Conservation (phyloP, 2,113 vertebrate genomes). For the Myodes glareolus region DNA sequence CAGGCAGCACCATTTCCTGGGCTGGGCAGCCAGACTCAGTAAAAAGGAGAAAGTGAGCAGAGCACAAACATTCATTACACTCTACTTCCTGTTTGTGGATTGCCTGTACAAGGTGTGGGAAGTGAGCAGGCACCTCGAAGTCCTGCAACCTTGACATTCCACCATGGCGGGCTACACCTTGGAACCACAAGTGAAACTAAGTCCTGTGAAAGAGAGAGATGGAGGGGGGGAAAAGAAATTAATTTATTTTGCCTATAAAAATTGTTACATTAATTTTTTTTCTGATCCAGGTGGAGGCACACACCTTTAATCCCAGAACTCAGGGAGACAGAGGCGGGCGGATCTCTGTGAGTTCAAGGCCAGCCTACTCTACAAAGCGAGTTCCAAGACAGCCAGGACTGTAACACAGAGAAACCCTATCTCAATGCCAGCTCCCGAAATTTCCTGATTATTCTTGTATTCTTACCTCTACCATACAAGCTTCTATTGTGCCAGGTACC, state of each 20-base stretch:
- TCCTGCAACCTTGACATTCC: not conserved
- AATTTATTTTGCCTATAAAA: conserved; percentile 54
- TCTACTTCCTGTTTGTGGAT: not conserved
- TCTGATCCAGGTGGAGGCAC: not conserved
- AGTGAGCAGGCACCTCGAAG: not conserved
- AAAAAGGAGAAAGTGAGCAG: not conserved
- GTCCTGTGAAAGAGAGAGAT: not conserved
- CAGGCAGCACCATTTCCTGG: not conserved
- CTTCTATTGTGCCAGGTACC: not conserved
- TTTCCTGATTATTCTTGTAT: not conserved
- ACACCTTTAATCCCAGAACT: not conserved
- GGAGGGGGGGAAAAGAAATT: not conserved
- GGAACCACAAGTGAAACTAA: not conserved
- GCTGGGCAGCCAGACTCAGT: not conserved
- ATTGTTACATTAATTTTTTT: not conserved
- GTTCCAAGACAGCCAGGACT: not conserved
- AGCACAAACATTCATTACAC: not conserved
- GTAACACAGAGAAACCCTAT: not conserved
- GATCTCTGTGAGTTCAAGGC: not conserved
- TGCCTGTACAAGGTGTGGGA: not conserved
- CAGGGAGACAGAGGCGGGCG: not conserved
- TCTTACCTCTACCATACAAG: not conserved
- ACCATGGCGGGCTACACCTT: not conserved
- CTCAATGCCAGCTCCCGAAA: not conserved
- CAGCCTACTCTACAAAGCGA: not conserved